Evolutionary conservation across 2,888 invertebrate genomes (phyloP), one percentile per base, ranked within the genome.

Genomic region (Oxyteleia sp.): DNA sequence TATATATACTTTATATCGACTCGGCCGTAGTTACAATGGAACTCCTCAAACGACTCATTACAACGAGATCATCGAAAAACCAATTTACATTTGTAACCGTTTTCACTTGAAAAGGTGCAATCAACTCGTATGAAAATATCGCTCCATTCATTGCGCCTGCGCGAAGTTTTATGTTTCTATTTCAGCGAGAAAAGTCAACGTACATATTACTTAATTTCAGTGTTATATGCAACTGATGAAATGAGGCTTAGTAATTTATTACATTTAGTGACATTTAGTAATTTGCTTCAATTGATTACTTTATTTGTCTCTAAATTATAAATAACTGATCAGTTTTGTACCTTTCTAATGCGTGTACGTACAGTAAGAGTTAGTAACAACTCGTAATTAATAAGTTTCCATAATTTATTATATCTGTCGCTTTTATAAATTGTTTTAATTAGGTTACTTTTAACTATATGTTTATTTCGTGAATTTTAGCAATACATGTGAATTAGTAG

Each of bases 1-100:
- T 63, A 59, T 49, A 66, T 78, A 59, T 35, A 80, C 41, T 61
- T 41, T n/a, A 63, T 69, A 69, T 69, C 64, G 81, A 82, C 68
- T 69, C 69, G 51, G 38, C 15, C 69, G 47, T 64, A 49, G 69
- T 64, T 38, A 69, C 49, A 23, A 35, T 32, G 38, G 53, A 45
- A 82, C 45, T 75, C 45, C 32, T 61, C 47, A 47, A 43, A 15
- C 51, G 57, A 66, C 68, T 68, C 59, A 45, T 51, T 53, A 59
- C 69, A 72, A 61, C 61, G 61, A 80, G 61, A 80, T 68, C 61
- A 74, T 74, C 72, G 47, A 45, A 69, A 68, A 61, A 38, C 38
- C 49, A 69, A 80, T 80, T 66, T 59, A 53, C 72, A 59, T 43
- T 43, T 43, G 59, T 47, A 43, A 69, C 23, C 16, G 18, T 64